phyloP scores from a whole-genome alignment of 1,140 invertebrate genomes.

The Mycetomoellerius zeteki region DNA sequence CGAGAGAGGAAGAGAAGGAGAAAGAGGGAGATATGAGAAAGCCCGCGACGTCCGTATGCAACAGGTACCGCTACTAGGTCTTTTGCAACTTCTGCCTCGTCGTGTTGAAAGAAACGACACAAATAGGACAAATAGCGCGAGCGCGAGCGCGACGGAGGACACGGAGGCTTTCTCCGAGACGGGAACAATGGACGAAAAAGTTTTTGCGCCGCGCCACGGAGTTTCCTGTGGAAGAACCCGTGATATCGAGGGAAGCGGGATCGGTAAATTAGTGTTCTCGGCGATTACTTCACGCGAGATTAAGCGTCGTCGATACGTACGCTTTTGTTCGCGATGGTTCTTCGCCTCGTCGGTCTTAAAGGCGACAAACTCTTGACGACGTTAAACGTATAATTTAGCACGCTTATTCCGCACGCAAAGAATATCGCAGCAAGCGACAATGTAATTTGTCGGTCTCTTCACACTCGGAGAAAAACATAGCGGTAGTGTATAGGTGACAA shows the following conservation, averaged over 20 bases:
- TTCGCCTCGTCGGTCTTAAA: background rate
- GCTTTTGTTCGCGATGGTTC: background rate
- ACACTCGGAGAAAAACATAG: no score
- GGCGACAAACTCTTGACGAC: background rate
- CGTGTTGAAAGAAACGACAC: slow-evolving; percentile 73
- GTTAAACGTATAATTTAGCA: background rate
- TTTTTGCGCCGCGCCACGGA: slow-evolving; percentile 69
- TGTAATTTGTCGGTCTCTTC: background rate
- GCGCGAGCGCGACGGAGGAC: background rate
- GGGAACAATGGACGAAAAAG: slow-evolving; percentile 77
- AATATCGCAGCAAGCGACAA: background rate
- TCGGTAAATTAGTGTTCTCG: slow-evolving; percentile 39
- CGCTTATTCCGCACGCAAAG: background rate
- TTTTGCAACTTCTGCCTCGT: slow-evolving; percentile 75
- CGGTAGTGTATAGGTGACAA: no score
- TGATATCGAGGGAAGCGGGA: slow-evolving; percentile 2
- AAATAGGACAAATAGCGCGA: slow-evolving; percentile 68
- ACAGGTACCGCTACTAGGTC: slow-evolving; percentile 73
- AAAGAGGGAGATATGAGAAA: slow-evolving; percentile 19
- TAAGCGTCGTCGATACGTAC: background rate
- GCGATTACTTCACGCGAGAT: slow-evolving; percentile 40
- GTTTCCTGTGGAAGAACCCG: slow-evolving; percentile 16
- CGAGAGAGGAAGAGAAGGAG: slow-evolving; percentile 31
- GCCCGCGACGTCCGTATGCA: slow-evolving; percentile 66
- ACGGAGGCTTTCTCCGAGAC: slow-evolving; percentile 59